Percentiles rank a stretch among this genome's conserved stretches.
Conservation (phyloP, 2,888 invertebrate species). For the Phyllotreta striolata region DNA sequence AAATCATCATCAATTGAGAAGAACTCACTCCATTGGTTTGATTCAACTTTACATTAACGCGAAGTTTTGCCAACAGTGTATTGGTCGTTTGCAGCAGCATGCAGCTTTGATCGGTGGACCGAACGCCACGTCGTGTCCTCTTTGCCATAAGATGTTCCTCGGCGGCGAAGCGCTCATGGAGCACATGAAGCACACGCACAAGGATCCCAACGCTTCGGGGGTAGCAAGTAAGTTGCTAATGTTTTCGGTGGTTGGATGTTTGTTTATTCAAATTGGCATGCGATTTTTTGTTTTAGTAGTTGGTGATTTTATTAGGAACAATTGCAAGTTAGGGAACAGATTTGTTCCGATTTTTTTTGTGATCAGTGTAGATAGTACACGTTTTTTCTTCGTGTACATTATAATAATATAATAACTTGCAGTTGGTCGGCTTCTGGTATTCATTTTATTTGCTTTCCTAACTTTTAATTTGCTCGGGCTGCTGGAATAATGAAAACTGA, state of each 20-base stretch:
- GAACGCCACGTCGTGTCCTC: slow-evolving; percentile 89
- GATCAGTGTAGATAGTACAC: neutral
- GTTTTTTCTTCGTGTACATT: slow-evolving; percentile 1
- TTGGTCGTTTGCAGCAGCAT: slow-evolving; percentile 96
- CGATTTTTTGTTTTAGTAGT: slow-evolving; percentile 21
- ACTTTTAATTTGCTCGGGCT: slow-evolving; percentile 34
- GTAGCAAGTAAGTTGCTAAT: slow-evolving; percentile 82
- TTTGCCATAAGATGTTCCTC: slow-evolving; percentile 94
- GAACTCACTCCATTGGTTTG: slow-evolving; percentile 53
- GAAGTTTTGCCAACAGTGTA: slow-evolving; percentile 79
- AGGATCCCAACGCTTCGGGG: slow-evolving; percentile 89
- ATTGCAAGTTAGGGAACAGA: too few species aligned
- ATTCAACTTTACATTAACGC: slow-evolving; percentile 54
- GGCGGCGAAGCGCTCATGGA: slow-evolving; percentile 93
- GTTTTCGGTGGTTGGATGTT: slow-evolving; percentile 33
- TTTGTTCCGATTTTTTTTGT: neutral
- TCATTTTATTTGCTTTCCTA: slow-evolving; percentile 32
- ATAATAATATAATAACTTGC: slow-evolving; percentile 16
- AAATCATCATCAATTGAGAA: slow-evolving; percentile 33
- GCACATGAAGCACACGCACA: slow-evolving; percentile 95
- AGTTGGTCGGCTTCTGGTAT: slow-evolving; percentile 31
- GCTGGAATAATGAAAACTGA: slow-evolving; percentile 24
- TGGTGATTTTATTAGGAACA: slow-evolving; percentile 13
- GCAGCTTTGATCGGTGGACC: slow-evolving; percentile 92
- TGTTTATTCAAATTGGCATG: slow-evolving; percentile 20